Percentiles rank a stretch among this genome's conserved stretches.
Conservation (phyloP, 2,113 vertebrate genomes). For the Bos taurus region ARS-UCD2.0 NC_037337.1:53712001-53712500, state of each 20-base stretch:
- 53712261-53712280: neutral
- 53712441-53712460: constrained; percentile 24
- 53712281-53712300: neutral
- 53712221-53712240: neutral
- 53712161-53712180: neutral
- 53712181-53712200: neutral
- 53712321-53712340: neutral
- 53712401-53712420: neutral
- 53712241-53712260: constrained; percentile 21
- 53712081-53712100: neutral
- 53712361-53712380: constrained; percentile 9
- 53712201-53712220: neutral
- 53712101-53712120: neutral
- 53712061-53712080: constrained; percentile 3
- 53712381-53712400: neutral
- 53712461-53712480: constrained; percentile 79
- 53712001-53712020: neutral
- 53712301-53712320: constrained; percentile 12
- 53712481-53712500: constrained; percentile 85
- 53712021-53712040: neutral
- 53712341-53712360: constrained; percentile 36
- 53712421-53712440: constrained; percentile 17
- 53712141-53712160: neutral
- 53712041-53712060: neutral
- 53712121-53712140: neutral